Conservation (phyloP, 2,888 invertebrate species). For the Palloptera scutellata region DNA sequence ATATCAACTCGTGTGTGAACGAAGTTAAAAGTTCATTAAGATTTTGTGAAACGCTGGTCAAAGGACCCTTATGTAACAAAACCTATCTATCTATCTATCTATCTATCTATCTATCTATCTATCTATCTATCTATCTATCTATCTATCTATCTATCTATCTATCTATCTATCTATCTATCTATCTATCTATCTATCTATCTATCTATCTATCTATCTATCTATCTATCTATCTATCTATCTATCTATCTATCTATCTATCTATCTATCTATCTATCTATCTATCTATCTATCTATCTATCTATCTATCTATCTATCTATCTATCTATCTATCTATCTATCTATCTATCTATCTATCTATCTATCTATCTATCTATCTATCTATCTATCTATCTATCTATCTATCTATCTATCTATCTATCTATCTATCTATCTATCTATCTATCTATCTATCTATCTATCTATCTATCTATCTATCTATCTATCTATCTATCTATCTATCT, state of each 20-base stretch:
- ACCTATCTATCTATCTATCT: slow-evolving; percentile 3
- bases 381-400: slow-evolving; percentile 7
- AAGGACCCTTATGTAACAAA: too few relatives aligned
- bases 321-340: slow-evolving; percentile 12
- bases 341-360: slow-evolving; percentile 14
- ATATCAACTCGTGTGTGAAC: too few relatives aligned
- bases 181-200: slow-evolving; percentile 11
- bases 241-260: slow-evolving; percentile 8
- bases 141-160: slow-evolving; percentile 2
- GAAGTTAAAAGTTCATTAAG: too few relatives aligned
- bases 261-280: slow-evolving; percentile 11
- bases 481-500: slow-evolving; percentile 10
- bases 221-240: slow-evolving; percentile 5
- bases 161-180: too few relatives aligned
- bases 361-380: slow-evolving; percentile 7
- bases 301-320: slow-evolving; percentile 10
- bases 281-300: slow-evolving; percentile 16
- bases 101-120: slow-evolving; percentile 9
- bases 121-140: slow-evolving; percentile 14
- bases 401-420: slow-evolving; percentile 11
- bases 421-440: too few relatives aligned
- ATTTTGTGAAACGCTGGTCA: too few relatives aligned
- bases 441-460: slow-evolving; percentile 9
- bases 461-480: slow-evolving; percentile 10
- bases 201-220: slow-evolving; percentile 1